Evolutionary conservation across 2,113 vertebrate species (phyloP).

Genomic region (Odocoileus hemionus): DNA sequence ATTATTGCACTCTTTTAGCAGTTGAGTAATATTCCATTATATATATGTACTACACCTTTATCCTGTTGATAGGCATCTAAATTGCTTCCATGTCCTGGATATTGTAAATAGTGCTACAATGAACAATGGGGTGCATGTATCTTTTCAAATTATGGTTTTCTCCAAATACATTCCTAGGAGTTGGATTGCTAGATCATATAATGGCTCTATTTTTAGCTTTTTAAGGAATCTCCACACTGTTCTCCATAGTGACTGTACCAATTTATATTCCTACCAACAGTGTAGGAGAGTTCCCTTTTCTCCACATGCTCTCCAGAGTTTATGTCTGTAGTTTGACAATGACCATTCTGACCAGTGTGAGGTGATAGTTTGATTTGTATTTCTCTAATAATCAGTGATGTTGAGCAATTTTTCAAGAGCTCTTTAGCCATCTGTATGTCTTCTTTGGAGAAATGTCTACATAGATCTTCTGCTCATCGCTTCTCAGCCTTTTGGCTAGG

Average conservation of each 20-base stretch:
- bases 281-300: not conserved
- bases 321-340: not conserved
- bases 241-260: not conserved
- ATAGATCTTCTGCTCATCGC: not conserved
- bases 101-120: not conserved
- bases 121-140: not conserved
- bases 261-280: not conserved
- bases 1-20: not conserved
- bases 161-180: not conserved
- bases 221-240: not conserved
- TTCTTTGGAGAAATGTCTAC: not conserved
- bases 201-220: not conserved
- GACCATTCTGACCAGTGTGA: not conserved
- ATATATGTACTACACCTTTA: not conserved
- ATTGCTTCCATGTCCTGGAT: not conserved
- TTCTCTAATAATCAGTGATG: not conserved
- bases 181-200: not conserved
- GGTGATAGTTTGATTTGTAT: not conserved
- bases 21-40: not conserved
- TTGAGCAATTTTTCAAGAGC: not conserved
- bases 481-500: not conserved
- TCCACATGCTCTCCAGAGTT: not conserved
- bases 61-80: not conserved
- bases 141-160: not conserved
- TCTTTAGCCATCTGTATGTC: not conserved